These are phyloP conservation scores for Cistogaster globosa DNA, from an alignment of 2,888 invertebrate species.

Conservation along the genomic window DNA sequence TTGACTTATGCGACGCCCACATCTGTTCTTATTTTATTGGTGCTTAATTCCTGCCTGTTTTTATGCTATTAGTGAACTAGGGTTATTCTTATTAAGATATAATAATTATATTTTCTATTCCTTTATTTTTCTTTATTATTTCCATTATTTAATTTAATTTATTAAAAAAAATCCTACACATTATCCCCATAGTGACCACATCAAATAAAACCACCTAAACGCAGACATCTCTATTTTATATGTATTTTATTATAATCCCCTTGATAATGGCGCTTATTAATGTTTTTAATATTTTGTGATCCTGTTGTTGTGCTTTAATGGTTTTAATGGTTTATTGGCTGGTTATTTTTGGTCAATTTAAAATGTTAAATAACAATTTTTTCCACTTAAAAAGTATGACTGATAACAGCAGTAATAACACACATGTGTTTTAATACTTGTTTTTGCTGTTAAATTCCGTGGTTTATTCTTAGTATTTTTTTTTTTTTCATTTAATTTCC, in stretches of 20 bases:
- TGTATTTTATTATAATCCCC: constrained; percentile 57
- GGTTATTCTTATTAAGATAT: no score
- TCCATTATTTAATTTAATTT: no score
- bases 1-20: no score
- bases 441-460: constrained; percentile 17
- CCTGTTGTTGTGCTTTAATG: constrained; percentile 47
- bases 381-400: constrained; percentile 6
- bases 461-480: not conserved
- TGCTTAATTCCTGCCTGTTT: no score
- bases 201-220: constrained; percentile 4
- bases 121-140: no score
- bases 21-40: no score
- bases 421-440: constrained; percentile 31
- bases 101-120: no score
- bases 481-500: not conserved
- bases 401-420: constrained; percentile 17
- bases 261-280: constrained; percentile 56
- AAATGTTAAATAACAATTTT: constrained; percentile 35
- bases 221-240: constrained; percentile 26
- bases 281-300: constrained; percentile 62
- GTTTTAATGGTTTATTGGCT: constrained; percentile 61
- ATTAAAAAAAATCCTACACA: no score
- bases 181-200: constrained; percentile 2
- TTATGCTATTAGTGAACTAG: no score
- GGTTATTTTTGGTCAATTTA: constrained; percentile 51